These are phyloP conservation scores for Lytechinus pictus DNA, from an alignment of 35 echinoderm and acorn worm genomes.

Conservation along the genomic window DNA sequence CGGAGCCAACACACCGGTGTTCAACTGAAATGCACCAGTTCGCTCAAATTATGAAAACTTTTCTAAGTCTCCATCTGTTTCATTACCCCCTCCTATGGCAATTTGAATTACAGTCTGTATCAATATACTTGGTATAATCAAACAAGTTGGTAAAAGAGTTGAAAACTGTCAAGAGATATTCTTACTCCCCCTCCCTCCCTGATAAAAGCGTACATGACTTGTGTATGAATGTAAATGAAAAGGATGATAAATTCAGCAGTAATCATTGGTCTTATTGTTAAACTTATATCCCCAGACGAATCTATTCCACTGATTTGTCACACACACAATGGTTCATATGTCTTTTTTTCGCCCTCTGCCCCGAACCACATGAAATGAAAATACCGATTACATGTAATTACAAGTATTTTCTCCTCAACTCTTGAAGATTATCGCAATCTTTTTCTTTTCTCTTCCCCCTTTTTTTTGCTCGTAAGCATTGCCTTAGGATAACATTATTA, in stretches of 20 bases:
- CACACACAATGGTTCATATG: neutral
- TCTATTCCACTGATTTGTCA: neutral
- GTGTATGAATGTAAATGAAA: neutral
- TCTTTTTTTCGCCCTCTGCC: neutral
- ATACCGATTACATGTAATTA: conserved; percentile 6
- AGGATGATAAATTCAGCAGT: neutral
- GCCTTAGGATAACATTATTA: neutral
- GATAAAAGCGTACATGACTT: neutral
- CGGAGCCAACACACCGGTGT: too few species aligned
- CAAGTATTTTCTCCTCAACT: neutral
- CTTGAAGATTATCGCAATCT: neutral
- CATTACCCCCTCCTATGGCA: too few species aligned
- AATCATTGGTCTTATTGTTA: neutral
- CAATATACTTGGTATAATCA: neutral
- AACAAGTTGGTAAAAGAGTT: neutral
- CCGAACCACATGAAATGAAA: neutral
- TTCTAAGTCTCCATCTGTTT: too few species aligned
- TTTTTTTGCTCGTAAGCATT: neutral
- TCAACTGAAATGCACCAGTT: too few species aligned
- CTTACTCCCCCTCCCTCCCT: neutral
- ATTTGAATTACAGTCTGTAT: too few species aligned
- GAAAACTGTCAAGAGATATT: neutral
- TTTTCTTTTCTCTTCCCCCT: neutral
- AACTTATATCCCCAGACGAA: neutral
- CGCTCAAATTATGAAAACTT: too few species aligned